A percentile compares a stretch with the other conserved stretches of the same genome.
Evolutionary conservation across 2,113 vertebrate species (phyloP).

Genomic region (Nettapus auritus): DNA sequence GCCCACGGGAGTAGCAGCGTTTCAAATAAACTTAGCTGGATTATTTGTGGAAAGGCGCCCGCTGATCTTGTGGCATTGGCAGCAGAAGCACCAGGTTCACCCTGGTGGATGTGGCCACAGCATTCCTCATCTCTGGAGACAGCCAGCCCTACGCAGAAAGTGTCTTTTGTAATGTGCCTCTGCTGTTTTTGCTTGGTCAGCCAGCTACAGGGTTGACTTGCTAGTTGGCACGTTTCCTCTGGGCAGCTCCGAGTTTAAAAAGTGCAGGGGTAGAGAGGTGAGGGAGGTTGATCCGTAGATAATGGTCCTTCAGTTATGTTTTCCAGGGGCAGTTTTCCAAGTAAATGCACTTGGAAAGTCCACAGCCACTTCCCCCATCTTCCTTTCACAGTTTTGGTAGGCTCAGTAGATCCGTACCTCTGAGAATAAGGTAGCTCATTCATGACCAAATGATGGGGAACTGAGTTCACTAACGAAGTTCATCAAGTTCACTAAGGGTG

Average conservation of each 20-base stretch:
- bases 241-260: neutral
- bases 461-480: neutral
- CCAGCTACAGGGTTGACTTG: neutral
- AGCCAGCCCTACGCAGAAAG: accelerated
- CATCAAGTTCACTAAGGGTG: neutral
- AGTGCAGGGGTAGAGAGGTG: neutral
- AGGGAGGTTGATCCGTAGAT: neutral
- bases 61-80: accelerated
- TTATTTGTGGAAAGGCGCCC: neutral
- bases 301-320: neutral
- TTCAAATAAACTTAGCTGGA: neutral
- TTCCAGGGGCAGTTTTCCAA: neutral
- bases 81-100: neutral
- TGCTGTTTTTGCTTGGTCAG: accelerated
- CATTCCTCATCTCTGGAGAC: accelerated
- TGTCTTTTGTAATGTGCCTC: neutral
- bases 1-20: neutral
- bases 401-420: neutral
- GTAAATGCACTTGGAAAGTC: neutral
- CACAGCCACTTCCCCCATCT: neutral
- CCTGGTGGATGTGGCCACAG: neutral
- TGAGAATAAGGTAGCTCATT: neutral
- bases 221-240: neutral
- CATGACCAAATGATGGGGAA: accelerated
- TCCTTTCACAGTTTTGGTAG: neutral